Percentiles rank a stretch among this genome's conserved stretches.
Evolutionary conservation across 2,113 vertebrate species (phyloP).

Genomic region (Pelecanoides urinatrix): DNA sequence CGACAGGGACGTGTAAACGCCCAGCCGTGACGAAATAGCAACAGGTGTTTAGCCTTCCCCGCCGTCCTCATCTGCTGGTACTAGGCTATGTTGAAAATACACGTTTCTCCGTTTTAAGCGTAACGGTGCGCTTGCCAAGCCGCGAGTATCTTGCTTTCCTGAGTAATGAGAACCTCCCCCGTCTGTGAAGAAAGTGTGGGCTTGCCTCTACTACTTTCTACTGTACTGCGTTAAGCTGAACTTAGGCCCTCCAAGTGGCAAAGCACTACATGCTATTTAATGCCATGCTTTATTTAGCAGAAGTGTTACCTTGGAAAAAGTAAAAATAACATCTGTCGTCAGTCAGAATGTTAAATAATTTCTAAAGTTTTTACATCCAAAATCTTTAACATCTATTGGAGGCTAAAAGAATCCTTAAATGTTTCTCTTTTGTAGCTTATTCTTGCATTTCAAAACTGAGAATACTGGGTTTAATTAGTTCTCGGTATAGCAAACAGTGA

Average conservation of each 20-base stretch:
- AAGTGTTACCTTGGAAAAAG: neutral
- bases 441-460: neutral
- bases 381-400: neutral
- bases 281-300: neutral
- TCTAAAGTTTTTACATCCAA: neutral
- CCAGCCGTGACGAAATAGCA: fast-evolving
- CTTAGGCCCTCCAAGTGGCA: neutral
- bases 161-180: neutral
- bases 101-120: fast-evolving
- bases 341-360: neutral
- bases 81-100: fast-evolving
- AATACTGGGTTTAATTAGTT: neutral
- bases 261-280: neutral
- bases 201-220: neutral
- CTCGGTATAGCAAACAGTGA: neutral
- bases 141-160: fast-evolving
- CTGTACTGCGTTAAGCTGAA: neutral
- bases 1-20: fast-evolving
- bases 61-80: fast-evolving
- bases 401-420: neutral
- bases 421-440: neutral
- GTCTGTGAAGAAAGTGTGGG: neutral
- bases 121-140: fast-evolving
- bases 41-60: fast-evolving
- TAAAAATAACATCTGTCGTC: neutral